Conservation (phyloP, 2,797 vertebrate genomes). For the Aulostomus chinensis region DNA sequence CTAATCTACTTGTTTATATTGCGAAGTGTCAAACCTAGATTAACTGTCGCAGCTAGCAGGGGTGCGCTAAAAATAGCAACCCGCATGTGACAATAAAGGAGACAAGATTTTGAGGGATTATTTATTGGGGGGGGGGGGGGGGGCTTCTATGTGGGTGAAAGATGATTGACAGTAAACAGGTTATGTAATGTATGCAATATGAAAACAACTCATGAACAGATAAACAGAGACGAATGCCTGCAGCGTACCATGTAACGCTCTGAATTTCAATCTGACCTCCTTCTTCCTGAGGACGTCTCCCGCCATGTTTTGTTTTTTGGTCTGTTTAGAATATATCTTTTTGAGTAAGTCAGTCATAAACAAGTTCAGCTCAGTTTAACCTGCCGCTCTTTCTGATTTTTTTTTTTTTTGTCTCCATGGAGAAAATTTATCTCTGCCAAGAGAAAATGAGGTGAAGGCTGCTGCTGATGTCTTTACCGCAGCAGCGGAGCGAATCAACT, state of each 20-base stretch:
- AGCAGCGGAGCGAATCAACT: background rate
- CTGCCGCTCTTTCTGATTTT: background rate
- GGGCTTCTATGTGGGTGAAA: background rate
- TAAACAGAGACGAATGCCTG: background rate
- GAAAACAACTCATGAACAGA: background rate
- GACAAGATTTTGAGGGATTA: constrained; percentile 26
- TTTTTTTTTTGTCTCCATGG: background rate
- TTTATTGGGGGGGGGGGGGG: constrained; percentile 14
- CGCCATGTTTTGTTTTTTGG: background rate
- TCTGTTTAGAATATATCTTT: background rate
- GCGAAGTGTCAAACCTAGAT: constrained; percentile 31
- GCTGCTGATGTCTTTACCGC: background rate
- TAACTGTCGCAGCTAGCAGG: constrained; percentile 31
- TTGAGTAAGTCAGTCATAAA: background rate
- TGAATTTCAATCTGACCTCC: background rate
- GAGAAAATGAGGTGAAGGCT: background rate
- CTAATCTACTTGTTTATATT: constrained; percentile 40
- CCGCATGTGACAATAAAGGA: constrained; percentile 26
- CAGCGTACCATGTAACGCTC: too few relatives aligned
- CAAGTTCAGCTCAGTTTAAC: background rate
- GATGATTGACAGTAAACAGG: constrained; percentile 29
- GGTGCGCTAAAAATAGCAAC: constrained; percentile 25
- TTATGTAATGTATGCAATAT: background rate
- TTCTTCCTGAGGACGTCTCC: background rate
- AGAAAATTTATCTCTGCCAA: background rate